phyloP scores from a whole-genome alignment of 2,797 vertebrate species.

The Eidolon dupreanum region DNA sequence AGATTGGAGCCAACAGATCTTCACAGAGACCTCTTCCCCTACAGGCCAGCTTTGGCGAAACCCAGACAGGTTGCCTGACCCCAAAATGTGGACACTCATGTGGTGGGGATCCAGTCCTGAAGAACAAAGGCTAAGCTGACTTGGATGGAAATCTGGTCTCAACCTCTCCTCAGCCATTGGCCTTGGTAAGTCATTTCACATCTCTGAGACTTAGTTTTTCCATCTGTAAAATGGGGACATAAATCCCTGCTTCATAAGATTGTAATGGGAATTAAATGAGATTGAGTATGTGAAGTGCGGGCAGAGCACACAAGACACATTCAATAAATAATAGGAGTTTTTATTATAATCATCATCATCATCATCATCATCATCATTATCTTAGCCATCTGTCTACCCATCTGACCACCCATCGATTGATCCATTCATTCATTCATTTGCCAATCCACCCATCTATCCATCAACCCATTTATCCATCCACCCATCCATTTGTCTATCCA shows the following conservation, averaged over 20 bases:
- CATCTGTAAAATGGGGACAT: not conserved
- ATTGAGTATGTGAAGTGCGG: not conserved
- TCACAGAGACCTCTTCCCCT: not conserved
- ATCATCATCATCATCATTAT: not conserved
- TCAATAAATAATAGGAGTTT: not conserved
- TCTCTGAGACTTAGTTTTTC: not conserved
- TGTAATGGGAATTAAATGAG: not conserved
- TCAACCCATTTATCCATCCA: not conserved
- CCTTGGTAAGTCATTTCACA: not conserved
- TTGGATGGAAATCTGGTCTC: not conserved
- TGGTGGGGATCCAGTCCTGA: not conserved
- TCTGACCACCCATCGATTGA: not conserved
- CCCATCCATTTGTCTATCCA: not conserved
- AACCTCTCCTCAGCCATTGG: not conserved
- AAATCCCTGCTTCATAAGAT: not conserved
- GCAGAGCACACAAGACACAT: not conserved
- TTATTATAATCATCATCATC: not conserved
- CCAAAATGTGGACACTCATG: not conserved
- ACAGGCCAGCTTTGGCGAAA: not conserved
- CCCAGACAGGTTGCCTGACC: not conserved
- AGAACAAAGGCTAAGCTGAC: not conserved
- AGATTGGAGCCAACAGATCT: not conserved
- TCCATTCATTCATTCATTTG: not conserved
- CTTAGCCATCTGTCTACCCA: not conserved
- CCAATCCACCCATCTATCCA: not conserved